These are phyloP conservation scores for Tupaia tana DNA, from an alignment of 2,113 vertebrate genomes.

Conservation along the genomic window DNA sequence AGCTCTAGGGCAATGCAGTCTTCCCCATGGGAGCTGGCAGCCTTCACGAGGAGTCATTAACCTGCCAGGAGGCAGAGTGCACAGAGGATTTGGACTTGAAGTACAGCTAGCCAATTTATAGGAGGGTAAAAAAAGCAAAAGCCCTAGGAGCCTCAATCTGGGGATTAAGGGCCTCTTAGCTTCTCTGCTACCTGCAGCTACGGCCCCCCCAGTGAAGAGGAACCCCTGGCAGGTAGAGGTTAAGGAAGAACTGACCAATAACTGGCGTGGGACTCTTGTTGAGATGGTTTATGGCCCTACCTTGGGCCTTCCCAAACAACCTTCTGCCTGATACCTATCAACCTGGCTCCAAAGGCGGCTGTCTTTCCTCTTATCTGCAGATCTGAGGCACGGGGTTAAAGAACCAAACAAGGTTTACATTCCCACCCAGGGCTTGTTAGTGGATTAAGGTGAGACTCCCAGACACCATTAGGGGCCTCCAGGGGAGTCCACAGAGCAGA, in stretches of 20 bases:
- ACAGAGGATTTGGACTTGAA: not conserved
- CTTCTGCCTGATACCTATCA: not conserved
- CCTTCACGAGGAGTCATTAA: not conserved
- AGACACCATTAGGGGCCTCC: not conserved
- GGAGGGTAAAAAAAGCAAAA: not conserved
- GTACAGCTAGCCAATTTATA: not conserved
- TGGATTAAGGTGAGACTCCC: slow-evolving; percentile 62
- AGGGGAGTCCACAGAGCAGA: slow-evolving; percentile 18
- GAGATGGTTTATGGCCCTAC: not conserved
- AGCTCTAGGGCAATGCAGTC: not conserved
- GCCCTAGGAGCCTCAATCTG: not conserved
- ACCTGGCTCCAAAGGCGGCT: not conserved
- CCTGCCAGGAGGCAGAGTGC: not conserved
- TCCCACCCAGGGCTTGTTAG: slow-evolving; percentile 34
- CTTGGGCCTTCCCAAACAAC: not conserved
- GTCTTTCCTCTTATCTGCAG: slow-evolving; percentile 59
- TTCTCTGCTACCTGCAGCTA: slow-evolving; percentile 49
- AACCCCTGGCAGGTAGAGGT: not conserved
- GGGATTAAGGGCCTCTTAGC: slow-evolving; percentile 42
- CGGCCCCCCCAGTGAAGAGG: not conserved
- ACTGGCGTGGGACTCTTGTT: not conserved
- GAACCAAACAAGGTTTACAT: slow-evolving; percentile 36
- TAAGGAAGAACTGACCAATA: not conserved
- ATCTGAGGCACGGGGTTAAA: slow-evolving; percentile 58
- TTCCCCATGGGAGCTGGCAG: not conserved